Evolutionary conservation across 2,113 vertebrate genomes (phyloP), one percentile per base, ranked within the genome.

Genomic region (Connochaetes taurinus): DNA sequence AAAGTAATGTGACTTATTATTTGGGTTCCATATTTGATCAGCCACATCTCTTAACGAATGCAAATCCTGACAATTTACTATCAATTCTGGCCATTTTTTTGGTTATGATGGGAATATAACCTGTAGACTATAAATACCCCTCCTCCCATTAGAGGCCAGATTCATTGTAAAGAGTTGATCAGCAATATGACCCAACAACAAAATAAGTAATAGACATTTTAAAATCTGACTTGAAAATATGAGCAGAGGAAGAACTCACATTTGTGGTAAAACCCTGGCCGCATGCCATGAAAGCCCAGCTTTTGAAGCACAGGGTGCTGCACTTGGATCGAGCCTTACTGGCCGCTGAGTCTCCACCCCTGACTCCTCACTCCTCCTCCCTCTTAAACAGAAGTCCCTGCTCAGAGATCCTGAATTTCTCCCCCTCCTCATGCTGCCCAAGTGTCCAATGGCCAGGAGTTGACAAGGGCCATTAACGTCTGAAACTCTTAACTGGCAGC

Each of bases 241-340:
- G 10, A 81, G 90, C 15, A 45, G 47, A 94, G 43, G 12, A n/a
- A 76, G 19, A 31, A 81, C 7, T 55, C 11, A 40, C 15, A 25
- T 29, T 3, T 31, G 5, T 29, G 45, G 23, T 0, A 14, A 62
- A 45, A 12, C 19, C 64, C 55, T 23, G 60, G 60, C 81, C 9
- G 12, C 8, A 52, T 0, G 17, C 5, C 17, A 4, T 3, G 45
- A 15, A 15, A 85, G 17, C 45, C 29, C 81, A 21, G 0, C 36
- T 86, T 33, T 7, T 6, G 7, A 7, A 7, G 74, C 47, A 7
- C 50, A 3, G 0, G 15, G 55, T 15, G 2, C 5, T 8, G 27
- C 3, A 19, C 50, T 64, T 12, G 33, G 87, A 23, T 60, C 0
- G 0, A 11, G 29, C 5, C 40, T 40, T 21, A 1, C 2, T 2